Evolutionary conservation across 1,140 invertebrate species (phyloP), one percentile per base, ranked within the genome.

Genomic region (Psilanteris sp.): DNA sequence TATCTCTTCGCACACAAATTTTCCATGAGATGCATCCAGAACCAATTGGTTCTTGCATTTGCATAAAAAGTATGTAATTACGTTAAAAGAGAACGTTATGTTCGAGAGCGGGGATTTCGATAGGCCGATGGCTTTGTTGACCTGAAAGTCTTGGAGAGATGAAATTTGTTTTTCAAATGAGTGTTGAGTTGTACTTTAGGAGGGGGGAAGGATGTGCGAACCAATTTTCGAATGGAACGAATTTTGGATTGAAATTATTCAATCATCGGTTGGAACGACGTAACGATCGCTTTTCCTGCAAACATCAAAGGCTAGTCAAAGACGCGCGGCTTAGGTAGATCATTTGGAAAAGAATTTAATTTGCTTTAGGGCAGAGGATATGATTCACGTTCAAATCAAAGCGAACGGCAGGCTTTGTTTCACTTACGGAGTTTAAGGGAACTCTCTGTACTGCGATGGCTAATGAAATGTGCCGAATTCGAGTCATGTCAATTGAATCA

Each of bases 21-120:
- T 67, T 20, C n/a, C 16, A 6, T 10, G 7, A 5, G 41, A 57
- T 4, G 55, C 13, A 20, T 57, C 31, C 43, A 15, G 41, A 32
- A 32, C 54, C 24, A 70, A 70, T 70, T 43, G 15, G 10, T 18
- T 10, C 7, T 5, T 7, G 1, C 7, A 41, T 59, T 50, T 46
- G 31, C 52, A 64, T 52, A 62, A 52, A 64, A 64, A 52, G 26
- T 26, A 16, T 32, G 24, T 34, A 50, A 64, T 64, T 52, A 46
- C 41, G 6, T 36, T 36, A 34, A 36, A 36, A 24, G 20, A 52
- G 31, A 9, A 9, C 15, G n/a, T 20, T 26, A 37, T 54, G 18
- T 11, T 29, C n/a, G 31, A 10, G 18, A 52, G 32, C 7, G 20
- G 7, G 8, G 7, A 27, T 41, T 18, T 22, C 13, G 16, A 36